These are phyloP conservation scores for Chiloscyllium punctatum DNA, from an alignment of 2,797 vertebrate species.

Conservation along the genomic window DNA sequence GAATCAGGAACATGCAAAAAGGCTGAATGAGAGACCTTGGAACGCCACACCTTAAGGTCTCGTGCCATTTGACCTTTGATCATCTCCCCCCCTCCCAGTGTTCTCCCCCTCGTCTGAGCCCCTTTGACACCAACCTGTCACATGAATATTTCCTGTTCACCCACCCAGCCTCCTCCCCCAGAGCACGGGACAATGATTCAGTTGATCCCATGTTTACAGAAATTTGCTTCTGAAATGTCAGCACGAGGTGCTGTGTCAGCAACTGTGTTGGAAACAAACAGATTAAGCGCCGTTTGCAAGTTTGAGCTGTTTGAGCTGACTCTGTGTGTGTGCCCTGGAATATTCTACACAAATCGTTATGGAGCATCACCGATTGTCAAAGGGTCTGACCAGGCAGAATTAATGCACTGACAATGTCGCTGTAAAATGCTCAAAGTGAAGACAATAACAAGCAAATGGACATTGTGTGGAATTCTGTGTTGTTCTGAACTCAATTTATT, in stretches of 20 bases:
- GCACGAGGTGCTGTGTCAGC: not conserved
- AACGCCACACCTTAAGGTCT: too few relatives aligned
- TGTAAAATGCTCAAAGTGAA: not conserved
- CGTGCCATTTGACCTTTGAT: not conserved
- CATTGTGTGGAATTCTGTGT: not conserved
- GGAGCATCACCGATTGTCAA: not conserved
- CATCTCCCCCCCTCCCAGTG: not conserved
- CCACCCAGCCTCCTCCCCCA: not conserved
- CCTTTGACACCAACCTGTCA: not conserved
- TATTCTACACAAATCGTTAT: not conserved
- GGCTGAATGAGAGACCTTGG: too few relatives aligned
- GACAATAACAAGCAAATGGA: not conserved
- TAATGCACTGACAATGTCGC: not conserved
- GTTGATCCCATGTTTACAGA: not conserved
- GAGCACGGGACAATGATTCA: not conserved
- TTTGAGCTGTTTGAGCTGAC: not conserved
- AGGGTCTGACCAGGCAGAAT: not conserved
- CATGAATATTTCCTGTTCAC: not conserved
- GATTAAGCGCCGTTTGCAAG: not conserved
- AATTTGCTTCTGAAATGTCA: not conserved
- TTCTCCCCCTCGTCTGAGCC: too few relatives aligned
- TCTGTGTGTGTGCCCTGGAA: not conserved
- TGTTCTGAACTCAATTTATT: slow-evolving; percentile 27
- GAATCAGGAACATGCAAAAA: too few relatives aligned
- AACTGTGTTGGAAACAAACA: not conserved